Evolutionary conservation across 2,797 vertebrate species (phyloP).

Genomic region (Eremophila alpestris): DNA sequence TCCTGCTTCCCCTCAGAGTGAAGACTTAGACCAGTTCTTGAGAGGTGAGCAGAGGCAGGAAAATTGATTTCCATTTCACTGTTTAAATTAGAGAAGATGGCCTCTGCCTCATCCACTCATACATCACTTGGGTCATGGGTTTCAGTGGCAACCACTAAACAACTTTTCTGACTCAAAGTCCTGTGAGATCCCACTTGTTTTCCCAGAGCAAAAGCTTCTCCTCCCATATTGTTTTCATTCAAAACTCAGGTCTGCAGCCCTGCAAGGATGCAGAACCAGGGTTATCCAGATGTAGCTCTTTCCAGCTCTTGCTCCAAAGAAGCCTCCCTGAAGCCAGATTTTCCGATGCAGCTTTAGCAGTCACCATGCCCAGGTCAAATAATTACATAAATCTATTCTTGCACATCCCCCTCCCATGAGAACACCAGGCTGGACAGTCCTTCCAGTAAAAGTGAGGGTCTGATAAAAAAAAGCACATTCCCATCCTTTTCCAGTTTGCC

Average conservation of each 20-base stretch:
- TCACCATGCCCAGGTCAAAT: background rate
- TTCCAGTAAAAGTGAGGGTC: background rate
- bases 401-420: background rate
- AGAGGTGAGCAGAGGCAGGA: background rate
- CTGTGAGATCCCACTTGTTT: background rate
- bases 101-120: background rate
- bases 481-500: background rate
- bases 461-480: background rate
- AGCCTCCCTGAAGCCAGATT: background rate
- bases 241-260: background rate
- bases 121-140: background rate
- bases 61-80: background rate
- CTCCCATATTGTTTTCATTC: background rate
- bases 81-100: background rate
- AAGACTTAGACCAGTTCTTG: background rate
- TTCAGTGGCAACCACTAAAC: background rate
- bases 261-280: background rate
- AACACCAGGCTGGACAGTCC: background rate
- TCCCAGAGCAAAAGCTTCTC: background rate
- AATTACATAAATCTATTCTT: background rate
- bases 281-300: background rate
- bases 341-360: background rate
- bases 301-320: background rate
- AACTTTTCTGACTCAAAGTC: background rate
- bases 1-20: background rate